A percentile compares a stretch with the other conserved stretches of the same genome.
phyloP scores from a whole-genome alignment of 2,888 invertebrate species.

The Athripsodes cinereus region DNA sequence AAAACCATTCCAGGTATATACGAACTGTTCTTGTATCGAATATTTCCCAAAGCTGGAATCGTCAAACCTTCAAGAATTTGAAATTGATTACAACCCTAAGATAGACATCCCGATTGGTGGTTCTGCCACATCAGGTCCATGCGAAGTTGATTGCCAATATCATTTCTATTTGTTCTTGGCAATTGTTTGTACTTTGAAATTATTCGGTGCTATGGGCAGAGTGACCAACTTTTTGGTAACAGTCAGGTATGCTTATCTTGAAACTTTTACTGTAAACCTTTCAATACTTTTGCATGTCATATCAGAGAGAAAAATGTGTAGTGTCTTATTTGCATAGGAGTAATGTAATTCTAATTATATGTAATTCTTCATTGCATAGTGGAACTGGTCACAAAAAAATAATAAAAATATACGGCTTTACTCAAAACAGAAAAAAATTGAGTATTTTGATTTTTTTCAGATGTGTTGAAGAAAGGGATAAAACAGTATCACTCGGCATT shows the following conservation, averaged over 20 bases:
- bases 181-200: slow-evolving; percentile 52
- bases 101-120: slow-evolving; percentile 30
- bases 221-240: slow-evolving; percentile 58
- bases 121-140: slow-evolving; percentile 45
- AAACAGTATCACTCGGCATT: slow-evolving; percentile 66
- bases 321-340: no score
- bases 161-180: slow-evolving; percentile 50
- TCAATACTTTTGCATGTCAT: no score
- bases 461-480: slow-evolving; percentile 67
- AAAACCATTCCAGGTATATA: slow-evolving; percentile 34
- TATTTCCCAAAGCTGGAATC: not conserved
- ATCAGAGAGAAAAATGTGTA: no score
- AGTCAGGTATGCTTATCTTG: slow-evolving; percentile 45
- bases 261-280: no score
- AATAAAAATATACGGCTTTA: no score
- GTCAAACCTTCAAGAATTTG: not conserved
- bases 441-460: slow-evolving; percentile 32
- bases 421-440: not conserved
- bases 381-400: no score
- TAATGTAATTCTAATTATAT: not conserved
- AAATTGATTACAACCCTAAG: slow-evolving; percentile 7
- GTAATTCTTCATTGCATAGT: no score
- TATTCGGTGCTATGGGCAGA: slow-evolving; percentile 54
- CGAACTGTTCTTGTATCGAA: slow-evolving; percentile 47
- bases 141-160: slow-evolving; percentile 50